Base-by-base conservation (phyloP, 2,113 vertebrate genomes). In the Cephalopterus ornatus region DNA sequence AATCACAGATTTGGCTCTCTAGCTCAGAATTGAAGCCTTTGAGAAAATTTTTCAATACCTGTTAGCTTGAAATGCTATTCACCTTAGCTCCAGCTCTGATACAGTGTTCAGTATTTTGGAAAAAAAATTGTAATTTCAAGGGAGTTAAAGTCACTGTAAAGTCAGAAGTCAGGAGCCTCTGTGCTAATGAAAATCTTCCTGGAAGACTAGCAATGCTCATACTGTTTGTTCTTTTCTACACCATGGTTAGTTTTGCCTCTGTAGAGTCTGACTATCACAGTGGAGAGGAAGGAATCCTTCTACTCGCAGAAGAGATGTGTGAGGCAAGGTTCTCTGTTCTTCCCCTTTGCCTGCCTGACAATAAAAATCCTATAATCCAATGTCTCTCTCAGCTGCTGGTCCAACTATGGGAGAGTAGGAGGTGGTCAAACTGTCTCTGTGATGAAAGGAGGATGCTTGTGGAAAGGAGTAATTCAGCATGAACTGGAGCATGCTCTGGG, bases 401-500 rank as follows among this genome's bases (percentile, higher is more conserved):
- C 98, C 6, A 97, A 98, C 87, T 97, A 99, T 76, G 98, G 98
- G 24, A 98, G 92, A 97, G 97, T 97, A 17, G 98, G 98, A 85
- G 98, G 98, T 75, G 96, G 95, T 44, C 98, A 99, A 96, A 93
- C 88, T 14, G 82, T 99, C 59, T 99, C 98, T 30, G 97, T 98
- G 94, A 98, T 98, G 97, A 97, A 95, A 62, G 98, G 96, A 30
- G 98, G 98, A 19, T 99, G 98, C 97, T 98, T 98, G 97, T 98
- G 97, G 98, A 98, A 98, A 19, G 98, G 98, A 59, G 94, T 98
- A 56, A 98, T 98, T 39, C 96, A 98, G 15, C 98, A 99, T 9
- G 98, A 99, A 68, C 92, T 99, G 37, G 98, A 98, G 93, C 99
- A 99, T 1, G 98, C 98, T 27, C 97, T 99, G 16, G 98, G 98